Base-by-base conservation (phyloP, 2,888 invertebrate genomes). In the Theodoxus fluviatilis region DNA sequence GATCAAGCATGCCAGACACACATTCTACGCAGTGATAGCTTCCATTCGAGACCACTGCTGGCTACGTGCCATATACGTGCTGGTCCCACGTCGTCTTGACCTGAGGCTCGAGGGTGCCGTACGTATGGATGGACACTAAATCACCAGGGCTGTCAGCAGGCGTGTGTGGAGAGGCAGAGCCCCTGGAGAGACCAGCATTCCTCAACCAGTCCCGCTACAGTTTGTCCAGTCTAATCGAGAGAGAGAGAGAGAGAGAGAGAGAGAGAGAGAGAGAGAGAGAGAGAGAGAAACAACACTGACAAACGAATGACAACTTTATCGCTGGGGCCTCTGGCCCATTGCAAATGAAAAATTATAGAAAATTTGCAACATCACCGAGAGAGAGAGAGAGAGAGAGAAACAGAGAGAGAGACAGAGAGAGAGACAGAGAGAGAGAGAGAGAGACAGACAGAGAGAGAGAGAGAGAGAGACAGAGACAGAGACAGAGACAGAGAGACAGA, bases 341-440 rank as follows among this genome's bases (percentile, higher is more conserved):
- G 18, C n/a, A n/a, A n/a, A n/a, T n/a, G n/a, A n/a, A n/a, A n/a
- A n/a, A n/a, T n/a, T n/a, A n/a, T n/a, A 28, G 25, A 28, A 37
- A 38, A 4, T 59, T 25, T 59, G 2, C 28, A 18, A 25, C 3
- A 59, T 25, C 12, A 3, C n/a, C 28, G 28, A 38, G 15, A 61
- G 43, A 43, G 59, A 68, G 52, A 63, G 49, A 68, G 47, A 70
- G 47, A 64, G 67, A 69, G 64, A 63, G 57, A 72, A 67, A 68
- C 57, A 68, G 70, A 67, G 64, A 67, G 52, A 55, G 55, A 67
- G 67, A 67, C 61, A 67, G 69, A 63, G 33, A 69, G 72, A 72
- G 64, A 67, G 63, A 72, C 63, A 63, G 43, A 63, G 64, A 61
- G 61, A 67, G 43, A 63, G 52, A 72, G 63, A 66, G 61, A 67